These are phyloP conservation scores for Neoaliturus tenellus DNA, from an alignment of 2,888 invertebrate genomes.

Conservation along the genomic window DNA sequence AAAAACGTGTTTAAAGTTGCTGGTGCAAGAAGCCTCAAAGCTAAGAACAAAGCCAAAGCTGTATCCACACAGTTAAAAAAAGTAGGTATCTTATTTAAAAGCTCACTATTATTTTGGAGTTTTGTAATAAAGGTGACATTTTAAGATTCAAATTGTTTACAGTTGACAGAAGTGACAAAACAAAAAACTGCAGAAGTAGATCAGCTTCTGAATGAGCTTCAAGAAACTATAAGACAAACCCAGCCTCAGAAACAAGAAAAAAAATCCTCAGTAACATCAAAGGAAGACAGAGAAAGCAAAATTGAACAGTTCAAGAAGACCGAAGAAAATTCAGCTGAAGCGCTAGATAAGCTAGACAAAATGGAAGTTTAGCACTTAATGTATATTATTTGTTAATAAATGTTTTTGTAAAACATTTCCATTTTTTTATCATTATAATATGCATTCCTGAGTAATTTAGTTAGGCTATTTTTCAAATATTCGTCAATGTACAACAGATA, in stretches of 20 bases:
- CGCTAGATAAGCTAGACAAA: slow-evolving; percentile 60
- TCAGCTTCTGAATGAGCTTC: slow-evolving; percentile 69
- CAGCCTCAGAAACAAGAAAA: slow-evolving; percentile 61
- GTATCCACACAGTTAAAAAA: slow-evolving; percentile 67
- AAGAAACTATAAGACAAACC: slow-evolving; percentile 67
- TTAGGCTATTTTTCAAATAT: too few species aligned
- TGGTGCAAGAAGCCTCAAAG: slow-evolving; percentile 68
- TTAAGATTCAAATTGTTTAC: slow-evolving; percentile 52
- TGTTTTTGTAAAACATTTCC: too few species aligned
- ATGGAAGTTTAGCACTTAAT: slow-evolving; percentile 60
- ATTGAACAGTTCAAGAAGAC: slow-evolving; percentile 57
- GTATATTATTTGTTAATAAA: neutral
- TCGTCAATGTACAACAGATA: too few species aligned
- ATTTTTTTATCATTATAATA: too few species aligned
- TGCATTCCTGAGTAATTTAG: too few species aligned
- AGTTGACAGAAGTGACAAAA: slow-evolving; percentile 67
- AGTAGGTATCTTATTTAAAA: slow-evolving; percentile 62
- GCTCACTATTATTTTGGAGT: neutral
- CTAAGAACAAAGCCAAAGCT: slow-evolving; percentile 69
- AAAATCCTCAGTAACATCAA: neutral
- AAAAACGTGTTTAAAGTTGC: slow-evolving; percentile 70
- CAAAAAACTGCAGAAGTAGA: slow-evolving; percentile 69
- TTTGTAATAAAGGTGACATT: neutral
- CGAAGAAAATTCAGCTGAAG: slow-evolving; percentile 58
- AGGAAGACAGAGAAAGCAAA: slow-evolving; percentile 31